Conservation (phyloP, 2,797 vertebrate species). For the Emys orbicularis region DNA sequence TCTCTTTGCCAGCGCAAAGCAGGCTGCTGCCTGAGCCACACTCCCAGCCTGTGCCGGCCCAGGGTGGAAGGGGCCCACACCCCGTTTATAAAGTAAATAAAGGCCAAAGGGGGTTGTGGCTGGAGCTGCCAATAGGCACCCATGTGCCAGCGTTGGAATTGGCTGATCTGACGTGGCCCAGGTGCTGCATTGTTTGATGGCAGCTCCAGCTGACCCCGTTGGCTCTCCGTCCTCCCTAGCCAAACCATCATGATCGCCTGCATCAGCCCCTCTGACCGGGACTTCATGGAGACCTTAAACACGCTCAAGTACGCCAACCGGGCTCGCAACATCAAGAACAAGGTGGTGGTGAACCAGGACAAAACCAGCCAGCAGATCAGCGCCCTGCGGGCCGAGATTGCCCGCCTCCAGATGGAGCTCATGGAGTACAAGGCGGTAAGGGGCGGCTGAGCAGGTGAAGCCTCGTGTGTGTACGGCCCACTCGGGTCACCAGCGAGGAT, state of each 20-base stretch:
- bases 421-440: conserved; percentile 98
- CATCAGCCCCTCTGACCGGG: conserved; percentile 95
- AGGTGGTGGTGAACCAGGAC: conserved; percentile 97
- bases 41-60: no score
- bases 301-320: conserved; percentile 97
- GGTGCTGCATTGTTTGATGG: neutral
- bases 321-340: conserved; percentile 98
- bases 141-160: neutral
- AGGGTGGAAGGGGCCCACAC: neutral
- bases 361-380: conserved; percentile 98
- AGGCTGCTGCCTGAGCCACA: no score
- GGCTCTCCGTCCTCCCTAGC: conserved; percentile 76
- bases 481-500: neutral
- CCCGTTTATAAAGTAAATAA: neutral
- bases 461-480: no score
- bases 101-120: neutral
- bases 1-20: no score
- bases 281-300: conserved; percentile 99
- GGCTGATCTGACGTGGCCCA: neutral
- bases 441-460: rapidly evolving
- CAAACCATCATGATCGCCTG: conserved; percentile 98
- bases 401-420: conserved; percentile 94
- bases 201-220: neutral
- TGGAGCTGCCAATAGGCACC: rapidly evolving
- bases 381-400: conserved; percentile 92